phyloP scores from a whole-genome alignment of 2,888 invertebrate species.

The Machimus rusticus region DNA sequence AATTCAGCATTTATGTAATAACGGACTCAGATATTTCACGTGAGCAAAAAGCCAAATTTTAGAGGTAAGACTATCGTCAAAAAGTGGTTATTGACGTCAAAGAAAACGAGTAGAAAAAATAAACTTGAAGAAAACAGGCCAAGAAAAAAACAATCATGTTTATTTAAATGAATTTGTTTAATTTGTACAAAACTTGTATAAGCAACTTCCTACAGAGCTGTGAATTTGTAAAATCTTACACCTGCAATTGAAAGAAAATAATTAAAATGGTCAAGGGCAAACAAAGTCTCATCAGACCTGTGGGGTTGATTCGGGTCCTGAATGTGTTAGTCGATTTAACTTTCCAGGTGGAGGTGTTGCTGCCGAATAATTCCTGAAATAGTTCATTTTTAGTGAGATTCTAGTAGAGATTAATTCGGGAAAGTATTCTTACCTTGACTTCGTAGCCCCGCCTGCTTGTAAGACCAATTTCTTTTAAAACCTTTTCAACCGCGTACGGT shows the following conservation, averaged over 20 bases:
- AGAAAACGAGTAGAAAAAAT: neutral
- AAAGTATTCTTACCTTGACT: constrained; percentile 53
- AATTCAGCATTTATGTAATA: neutral
- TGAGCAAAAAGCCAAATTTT: neutral
- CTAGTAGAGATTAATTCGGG: neutral
- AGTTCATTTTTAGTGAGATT: neutral
- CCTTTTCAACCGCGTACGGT: constrained; percentile 56
- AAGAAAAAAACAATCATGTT: neutral
- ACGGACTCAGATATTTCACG: neutral
- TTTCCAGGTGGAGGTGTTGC: neutral
- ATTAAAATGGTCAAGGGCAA: neutral
- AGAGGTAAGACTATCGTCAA: neutral
- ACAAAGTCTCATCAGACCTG: constrained; percentile 45
- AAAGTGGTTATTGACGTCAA: neutral
- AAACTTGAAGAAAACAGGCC: neutral
- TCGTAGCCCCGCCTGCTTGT: constrained; percentile 55
- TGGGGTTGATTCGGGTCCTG: constrained; percentile 52
- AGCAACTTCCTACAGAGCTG: constrained; percentile 39
- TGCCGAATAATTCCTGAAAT: constrained; percentile 47
- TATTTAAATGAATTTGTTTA: neutral
- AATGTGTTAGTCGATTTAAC: constrained; percentile 44
- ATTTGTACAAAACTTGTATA: neutral
- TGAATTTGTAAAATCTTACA: constrained; percentile 53
- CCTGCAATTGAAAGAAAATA: constrained; percentile 47
- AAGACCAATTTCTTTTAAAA: constrained; percentile 59